Evolutionary conservation across 2,888 invertebrate genomes (phyloP).

Genomic region (Drosophila imparisetae): DNA sequence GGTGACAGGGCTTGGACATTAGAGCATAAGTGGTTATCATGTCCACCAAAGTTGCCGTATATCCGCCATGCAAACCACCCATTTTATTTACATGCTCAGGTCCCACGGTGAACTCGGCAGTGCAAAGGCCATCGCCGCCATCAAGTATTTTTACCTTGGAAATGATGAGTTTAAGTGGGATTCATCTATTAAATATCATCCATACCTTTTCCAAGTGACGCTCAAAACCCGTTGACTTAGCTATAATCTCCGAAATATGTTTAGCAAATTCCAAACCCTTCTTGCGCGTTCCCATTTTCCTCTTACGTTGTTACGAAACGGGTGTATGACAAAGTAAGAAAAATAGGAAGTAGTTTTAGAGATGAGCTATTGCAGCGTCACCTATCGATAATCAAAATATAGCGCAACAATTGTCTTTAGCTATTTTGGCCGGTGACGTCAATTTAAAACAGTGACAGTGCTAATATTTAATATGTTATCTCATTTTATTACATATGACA

Average conservation of each 20-base stretch:
- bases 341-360: conserved; percentile 17
- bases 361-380: neutral
- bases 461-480: neutral
- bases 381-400: conserved; percentile 36
- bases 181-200: neutral
- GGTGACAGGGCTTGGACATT: conserved; percentile 87
- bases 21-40: conserved; percentile 91
- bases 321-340: conserved; percentile 11
- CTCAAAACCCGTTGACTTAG: conserved; percentile 84
- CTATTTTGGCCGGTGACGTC: conserved; percentile 10
- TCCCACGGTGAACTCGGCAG: conserved; percentile 90
- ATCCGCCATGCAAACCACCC: conserved; percentile 93
- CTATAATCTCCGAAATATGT: conserved; percentile 81
- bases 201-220: conserved; percentile 85
- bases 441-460: neutral
- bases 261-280: conserved; percentile 84
- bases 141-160: conserved; percentile 79
- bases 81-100: conserved; percentile 90
- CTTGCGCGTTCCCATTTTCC: conserved; percentile 72
- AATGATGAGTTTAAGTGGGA: neutral
- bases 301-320: conserved; percentile 44
- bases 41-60: conserved; percentile 90
- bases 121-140: conserved; percentile 89
- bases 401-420: neutral
- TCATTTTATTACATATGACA: conserved; percentile 23